A percentile compares a stretch with the other conserved stretches of the same genome.
phyloP scores from a whole-genome alignment of 2,888 invertebrate genomes.

The Rhagium mordax region DNA sequence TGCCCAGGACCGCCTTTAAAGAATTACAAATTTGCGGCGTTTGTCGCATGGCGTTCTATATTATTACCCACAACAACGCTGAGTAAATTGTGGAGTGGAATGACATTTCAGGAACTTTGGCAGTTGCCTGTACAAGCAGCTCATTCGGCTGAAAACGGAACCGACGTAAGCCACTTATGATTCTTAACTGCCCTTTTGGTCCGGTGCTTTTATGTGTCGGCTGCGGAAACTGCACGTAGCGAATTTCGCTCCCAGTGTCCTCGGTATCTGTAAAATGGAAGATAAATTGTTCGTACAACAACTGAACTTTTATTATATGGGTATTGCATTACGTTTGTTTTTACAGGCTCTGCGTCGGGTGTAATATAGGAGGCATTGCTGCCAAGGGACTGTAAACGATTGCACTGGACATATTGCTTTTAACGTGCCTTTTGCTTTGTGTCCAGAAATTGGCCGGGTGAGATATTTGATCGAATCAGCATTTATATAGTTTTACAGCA shows the following conservation, averaged over 20 bases:
- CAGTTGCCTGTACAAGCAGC: background rate
- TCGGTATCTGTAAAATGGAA: background rate
- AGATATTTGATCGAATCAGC: background rate
- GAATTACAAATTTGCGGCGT: conserved; percentile 62
- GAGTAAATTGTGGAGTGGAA: conserved; percentile 41
- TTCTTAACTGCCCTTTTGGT: conserved; percentile 16
- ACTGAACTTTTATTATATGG: background rate
- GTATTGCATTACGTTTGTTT: conserved; percentile 1
- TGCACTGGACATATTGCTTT: background rate
- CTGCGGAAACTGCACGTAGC: background rate
- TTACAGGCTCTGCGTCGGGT: background rate
- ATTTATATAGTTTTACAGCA: background rate
- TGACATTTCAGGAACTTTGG: background rate
- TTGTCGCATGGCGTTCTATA: conserved; percentile 57
- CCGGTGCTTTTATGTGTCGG: conserved; percentile 19
- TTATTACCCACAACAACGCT: conserved; percentile 55
- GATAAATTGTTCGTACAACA: conserved; percentile 2
- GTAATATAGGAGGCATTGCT: background rate
- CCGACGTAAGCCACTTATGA: conserved; percentile 24
- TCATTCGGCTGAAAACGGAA: background rate
- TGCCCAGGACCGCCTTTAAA: conserved; percentile 63
- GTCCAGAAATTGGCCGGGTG: background rate
- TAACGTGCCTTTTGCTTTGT: background rate
- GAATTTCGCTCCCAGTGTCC: background rate
- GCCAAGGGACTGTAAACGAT: background rate